Evolutionary conservation across 2,113 vertebrate genomes (phyloP), one percentile per base, ranked within the genome.

Genomic region (Phyllopteryx taeniolatus): DNA sequence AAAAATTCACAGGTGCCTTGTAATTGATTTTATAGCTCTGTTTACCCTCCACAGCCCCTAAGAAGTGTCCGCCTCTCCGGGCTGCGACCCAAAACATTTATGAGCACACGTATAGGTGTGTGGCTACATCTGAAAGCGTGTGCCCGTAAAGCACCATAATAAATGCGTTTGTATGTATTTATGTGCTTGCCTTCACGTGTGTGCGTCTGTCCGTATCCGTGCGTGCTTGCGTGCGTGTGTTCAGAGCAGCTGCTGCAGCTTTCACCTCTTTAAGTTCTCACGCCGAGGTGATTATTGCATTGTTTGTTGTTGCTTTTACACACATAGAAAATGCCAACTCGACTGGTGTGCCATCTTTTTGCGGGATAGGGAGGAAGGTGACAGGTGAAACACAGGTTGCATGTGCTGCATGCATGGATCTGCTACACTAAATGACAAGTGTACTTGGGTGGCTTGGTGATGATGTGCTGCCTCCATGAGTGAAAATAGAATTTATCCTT

Each of bases 1-100:
- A 31, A 73, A 77, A 72, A 81, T 85, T 87, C 77, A 84, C 54
- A 65, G 66, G 68, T 83, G 80, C 80, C 68, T 80, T 83, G 81
- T 83, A 87, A 83, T 86, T 82, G 74, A 87, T 87, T 87, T 88
- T 79, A 85, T 83, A 86, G 85, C 76, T 80, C 76, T 84, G 84
- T 89, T 88, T 91, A 87, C 85, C 76, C 68, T 78, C 69, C 70
- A 47, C 56, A 74, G 67, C 68, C 72, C 42, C 72, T 60, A 27
- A 74, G 51, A 82, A 80, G 20, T 22, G 79, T 75, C 31, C 47
- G 65, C 64, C 66, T 69, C 75, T 83, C 83, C 79, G 86, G 88
- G 86, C 88, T 53, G 70, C 15, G 8, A 44, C 72, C 86, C 84
- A 87, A 84, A 70, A 69, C 31, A 82, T 89, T 90, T 89, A 86